A percentile compares a stretch with the other conserved stretches of the same genome.
These are phyloP conservation scores for Vicugna pacos DNA, from an alignment of 2,113 vertebrate genomes.

Conservation along the genomic window DNA sequence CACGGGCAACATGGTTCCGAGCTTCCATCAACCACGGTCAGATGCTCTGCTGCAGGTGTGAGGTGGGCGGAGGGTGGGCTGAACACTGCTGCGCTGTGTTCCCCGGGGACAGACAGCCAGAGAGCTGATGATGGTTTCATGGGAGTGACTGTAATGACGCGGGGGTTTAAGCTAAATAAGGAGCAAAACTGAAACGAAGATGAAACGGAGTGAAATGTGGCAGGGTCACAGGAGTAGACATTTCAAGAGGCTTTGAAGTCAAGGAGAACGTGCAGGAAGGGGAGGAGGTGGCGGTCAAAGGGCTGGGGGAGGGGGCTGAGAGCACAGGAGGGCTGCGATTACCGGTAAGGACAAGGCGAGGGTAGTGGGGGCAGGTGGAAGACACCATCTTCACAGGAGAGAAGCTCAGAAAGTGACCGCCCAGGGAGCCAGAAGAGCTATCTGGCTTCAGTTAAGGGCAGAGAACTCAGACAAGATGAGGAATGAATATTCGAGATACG, in stretches of 20 bases:
- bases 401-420: background rate
- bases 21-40: background rate
- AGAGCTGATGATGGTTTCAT: background rate
- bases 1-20: rapidly evolving
- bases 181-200: background rate
- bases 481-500: background rate
- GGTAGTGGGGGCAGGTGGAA: background rate
- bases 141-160: background rate
- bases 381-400: background rate
- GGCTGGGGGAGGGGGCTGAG: background rate
- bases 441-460: background rate
- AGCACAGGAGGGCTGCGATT: background rate
- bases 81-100: background rate
- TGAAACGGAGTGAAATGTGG: background rate
- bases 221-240: background rate
- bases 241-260: background rate
- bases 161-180: background rate
- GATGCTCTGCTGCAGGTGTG: background rate
- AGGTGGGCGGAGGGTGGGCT: background rate
- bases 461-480: background rate
- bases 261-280: background rate
- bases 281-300: background rate
- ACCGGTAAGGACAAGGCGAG: background rate
- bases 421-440: background rate
- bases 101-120: background rate